Conservation (phyloP, 1,140 invertebrate species). For the Geopemphigus sp. region DNA sequence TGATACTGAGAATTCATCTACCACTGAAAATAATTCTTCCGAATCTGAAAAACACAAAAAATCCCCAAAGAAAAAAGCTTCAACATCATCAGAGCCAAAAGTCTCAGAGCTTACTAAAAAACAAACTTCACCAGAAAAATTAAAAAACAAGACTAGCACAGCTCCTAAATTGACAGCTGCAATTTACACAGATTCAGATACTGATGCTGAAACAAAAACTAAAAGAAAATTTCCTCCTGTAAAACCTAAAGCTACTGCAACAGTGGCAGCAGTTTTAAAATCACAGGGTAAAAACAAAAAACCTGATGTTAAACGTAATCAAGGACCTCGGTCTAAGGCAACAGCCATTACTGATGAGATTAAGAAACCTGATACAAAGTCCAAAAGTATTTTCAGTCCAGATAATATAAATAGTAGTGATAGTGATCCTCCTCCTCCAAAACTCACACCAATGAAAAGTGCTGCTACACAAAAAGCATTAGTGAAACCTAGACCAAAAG, state of each 20-base stretch:
- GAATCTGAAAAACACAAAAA: slow-evolving; percentile 51
- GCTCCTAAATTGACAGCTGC: slow-evolving; percentile 51
- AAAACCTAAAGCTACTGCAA: slow-evolving; percentile 62
- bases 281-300: slow-evolving; percentile 52
- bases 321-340: slow-evolving; percentile 49
- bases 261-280: slow-evolving; percentile 55
- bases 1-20: slow-evolving; percentile 49
- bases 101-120: slow-evolving; percentile 56
- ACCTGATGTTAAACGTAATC: slow-evolving; percentile 51
- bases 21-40: slow-evolving; percentile 37
- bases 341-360: slow-evolving; percentile 52
- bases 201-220: slow-evolving; percentile 54
- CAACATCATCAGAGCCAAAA: slow-evolving; percentile 47
- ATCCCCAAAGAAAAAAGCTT: slow-evolving; percentile 46
- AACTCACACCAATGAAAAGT: slow-evolving; percentile 57
- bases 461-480: slow-evolving; percentile 55
- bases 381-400: slow-evolving; percentile 79
- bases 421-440: slow-evolving; percentile 54
- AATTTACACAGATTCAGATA: slow-evolving; percentile 54
- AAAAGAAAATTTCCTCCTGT: slow-evolving; percentile 57
- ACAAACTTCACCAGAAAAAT: slow-evolving; percentile 58
- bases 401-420: slow-evolving; percentile 78
- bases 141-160: slow-evolving; percentile 55
- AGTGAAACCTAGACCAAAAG: slow-evolving; percentile 54
- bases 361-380: slow-evolving; percentile 64